Base-by-base conservation (phyloP, 2,797 vertebrate genomes). In the Sternarchorhynchus goeldii region DNA sequence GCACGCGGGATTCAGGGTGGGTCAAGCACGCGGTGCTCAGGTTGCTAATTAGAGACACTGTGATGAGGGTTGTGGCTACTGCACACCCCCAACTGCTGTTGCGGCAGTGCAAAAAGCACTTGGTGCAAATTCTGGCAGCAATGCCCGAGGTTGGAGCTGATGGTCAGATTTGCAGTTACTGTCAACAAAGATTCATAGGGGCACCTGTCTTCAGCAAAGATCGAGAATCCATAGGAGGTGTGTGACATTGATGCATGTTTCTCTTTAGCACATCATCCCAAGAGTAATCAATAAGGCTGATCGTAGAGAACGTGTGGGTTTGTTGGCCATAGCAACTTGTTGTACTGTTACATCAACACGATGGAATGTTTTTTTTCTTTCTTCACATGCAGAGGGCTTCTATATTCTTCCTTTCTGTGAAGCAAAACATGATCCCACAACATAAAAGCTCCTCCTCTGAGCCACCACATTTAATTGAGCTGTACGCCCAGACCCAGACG, bases 391-490 rank as follows among this genome's bases (percentile, higher is more conserved):
- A 17, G n/a, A 56, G 3, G 63, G 18, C 18, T 72, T 72, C 29
- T 56, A 4, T 56, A 4, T 5, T 3, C 8, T 77, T 50, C n/a
- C 39, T 60, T 21, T 25, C 63, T 70, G 39, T 64, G 31, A 29
- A 8, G 67, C 64, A 69, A 80, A 80, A 76, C 73, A 74, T 63
- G 59, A 81, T 82, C 59, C 68, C 34, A 45, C 65, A 53, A 50
- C 20, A 29, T 57, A 62, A 68, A 77, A 59, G 70, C 75, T 73
- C 39, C 55, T 81, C 80, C 78, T 81, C 73, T 64, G 87, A 90
- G 63, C 75, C 72, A 16, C 81, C 56, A 75, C 55, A 70, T 76
- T 88, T 93, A 91, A 92, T 93, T 92, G 89, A 92, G 88, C 87
- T 84, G 87, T 91, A 88, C 80, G 73, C 84, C 87, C 86, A 89